Percentiles rank a stretch among this genome's conserved stretches.
These are phyloP conservation scores for Cyclura pinguis DNA, from an alignment of 2,797 vertebrate species.

Conservation along the genomic window DNA sequence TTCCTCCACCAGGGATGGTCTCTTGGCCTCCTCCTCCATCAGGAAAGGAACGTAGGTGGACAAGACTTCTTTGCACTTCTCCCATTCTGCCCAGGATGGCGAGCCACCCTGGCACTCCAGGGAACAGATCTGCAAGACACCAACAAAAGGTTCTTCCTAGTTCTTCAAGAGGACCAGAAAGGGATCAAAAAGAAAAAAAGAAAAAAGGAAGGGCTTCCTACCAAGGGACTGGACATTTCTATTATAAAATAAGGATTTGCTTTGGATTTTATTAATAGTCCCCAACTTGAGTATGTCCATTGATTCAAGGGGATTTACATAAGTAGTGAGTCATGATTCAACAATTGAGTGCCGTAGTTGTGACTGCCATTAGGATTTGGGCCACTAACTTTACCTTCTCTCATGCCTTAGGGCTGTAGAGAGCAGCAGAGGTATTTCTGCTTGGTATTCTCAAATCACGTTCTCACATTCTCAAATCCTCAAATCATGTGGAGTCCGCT, in stretches of 20 bases:
- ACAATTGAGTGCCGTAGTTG: no score
- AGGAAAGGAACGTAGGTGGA: conserved; percentile 56
- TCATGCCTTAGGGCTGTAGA: neutral
- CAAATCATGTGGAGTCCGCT: neutral
- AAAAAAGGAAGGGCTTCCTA: neutral
- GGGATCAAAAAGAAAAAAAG: neutral
- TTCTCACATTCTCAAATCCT: neutral
- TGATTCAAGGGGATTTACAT: no score
- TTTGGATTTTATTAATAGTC: no score
- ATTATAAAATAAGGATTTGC: neutral
- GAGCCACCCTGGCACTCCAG: conserved; percentile 84
- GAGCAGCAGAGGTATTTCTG: neutral
- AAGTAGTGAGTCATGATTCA: no score
- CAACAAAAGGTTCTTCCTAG: neutral
- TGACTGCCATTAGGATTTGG: no score
- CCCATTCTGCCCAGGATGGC: conserved; percentile 77
- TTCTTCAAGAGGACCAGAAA: neutral
- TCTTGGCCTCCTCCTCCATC: conserved; percentile 46
- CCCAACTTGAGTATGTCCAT: no score
- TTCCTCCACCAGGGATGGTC: neutral
- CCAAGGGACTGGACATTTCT: no score
- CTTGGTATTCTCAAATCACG: neutral
- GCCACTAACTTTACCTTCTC: neutral
- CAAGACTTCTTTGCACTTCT: conserved; percentile 78
- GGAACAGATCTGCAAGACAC: conserved; percentile 86